A percentile compares a stretch with the other conserved stretches of the same genome.
phyloP scores from a whole-genome alignment of 2,888 invertebrate species.

The Antitype chi region DNA sequence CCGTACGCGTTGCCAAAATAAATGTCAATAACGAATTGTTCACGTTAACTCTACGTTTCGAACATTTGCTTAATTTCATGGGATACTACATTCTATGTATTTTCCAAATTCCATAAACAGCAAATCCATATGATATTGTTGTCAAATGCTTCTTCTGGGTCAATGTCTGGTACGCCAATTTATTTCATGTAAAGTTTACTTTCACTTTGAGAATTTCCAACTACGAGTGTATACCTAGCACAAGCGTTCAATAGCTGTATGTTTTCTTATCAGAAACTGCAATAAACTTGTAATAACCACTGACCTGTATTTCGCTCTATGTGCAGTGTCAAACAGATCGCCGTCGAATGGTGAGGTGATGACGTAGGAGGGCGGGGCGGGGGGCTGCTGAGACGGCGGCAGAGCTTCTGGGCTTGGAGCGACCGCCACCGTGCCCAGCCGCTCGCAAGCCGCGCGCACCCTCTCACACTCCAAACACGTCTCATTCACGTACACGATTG shows the following conservation, averaged over 20 bases:
- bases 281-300: conserved; percentile 45
- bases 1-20: conserved; percentile 77
- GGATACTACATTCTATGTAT: conserved; percentile 2
- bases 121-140: background rate
- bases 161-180: conserved; percentile 12
- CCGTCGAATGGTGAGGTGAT: conserved; percentile 94
- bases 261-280: conserved; percentile 35
- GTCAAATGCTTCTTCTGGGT: conserved; percentile 6
- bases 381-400: conserved; percentile 81
- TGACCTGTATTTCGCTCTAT: conserved; percentile 89
- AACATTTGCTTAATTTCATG: conserved; percentile 35
- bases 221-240: background rate
- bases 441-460: conserved; percentile 88
- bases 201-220: conserved; percentile 34
- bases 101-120: background rate
- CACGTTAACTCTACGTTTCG: conserved; percentile 67
- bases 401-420: conserved; percentile 83
- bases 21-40: conserved; percentile 79
- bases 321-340: conserved; percentile 92
- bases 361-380: conserved; percentile 87
- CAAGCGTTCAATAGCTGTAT: conserved; percentile 8
- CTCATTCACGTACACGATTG: conserved; percentile 87
- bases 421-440: conserved; percentile 85
- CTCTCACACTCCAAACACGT: conserved; percentile 88
- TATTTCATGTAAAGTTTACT: conserved; percentile 16